phyloP scores from a whole-genome alignment of 2,113 vertebrate species.

The Scomber colias region DNA sequence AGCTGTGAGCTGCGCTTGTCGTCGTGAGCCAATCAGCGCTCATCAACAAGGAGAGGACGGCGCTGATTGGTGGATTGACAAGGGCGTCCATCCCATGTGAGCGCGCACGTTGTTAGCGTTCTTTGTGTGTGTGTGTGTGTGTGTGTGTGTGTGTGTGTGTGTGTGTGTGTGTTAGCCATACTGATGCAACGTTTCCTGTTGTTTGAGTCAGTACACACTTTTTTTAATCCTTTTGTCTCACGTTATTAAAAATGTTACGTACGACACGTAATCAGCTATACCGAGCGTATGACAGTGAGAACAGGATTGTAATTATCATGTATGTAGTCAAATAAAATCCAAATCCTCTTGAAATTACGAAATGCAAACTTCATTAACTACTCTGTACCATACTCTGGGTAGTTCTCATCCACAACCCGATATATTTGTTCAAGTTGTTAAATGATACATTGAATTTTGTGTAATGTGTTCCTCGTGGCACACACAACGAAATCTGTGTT shows the following conservation, averaged over 20 bases:
- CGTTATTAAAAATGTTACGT: background rate
- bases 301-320: background rate
- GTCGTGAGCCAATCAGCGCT: constrained; percentile 69
- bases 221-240: too few relatives aligned
- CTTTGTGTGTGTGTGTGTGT: too few relatives aligned
- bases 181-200: constrained; percentile 65
- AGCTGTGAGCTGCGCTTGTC: background rate
- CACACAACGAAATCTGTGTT: constrained; percentile 1
- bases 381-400: too few relatives aligned
- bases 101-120: constrained; percentile 11
- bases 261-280: too few relatives aligned
- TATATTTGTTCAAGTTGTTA: too few relatives aligned
- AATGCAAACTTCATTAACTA: background rate
- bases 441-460: background rate
- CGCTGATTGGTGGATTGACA: constrained; percentile 56
- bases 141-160: too few relatives aligned
- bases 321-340: background rate
- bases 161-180: too few relatives aligned
- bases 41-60: background rate
- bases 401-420: too few relatives aligned
- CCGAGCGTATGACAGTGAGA: background rate
- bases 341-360: background rate
- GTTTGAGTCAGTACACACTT: constrained; percentile 13
- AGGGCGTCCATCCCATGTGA: constrained; percentile 64
- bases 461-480: background rate